Conservation (phyloP, 2,113 vertebrate genomes). For the Panurus biarmicus region DNA sequence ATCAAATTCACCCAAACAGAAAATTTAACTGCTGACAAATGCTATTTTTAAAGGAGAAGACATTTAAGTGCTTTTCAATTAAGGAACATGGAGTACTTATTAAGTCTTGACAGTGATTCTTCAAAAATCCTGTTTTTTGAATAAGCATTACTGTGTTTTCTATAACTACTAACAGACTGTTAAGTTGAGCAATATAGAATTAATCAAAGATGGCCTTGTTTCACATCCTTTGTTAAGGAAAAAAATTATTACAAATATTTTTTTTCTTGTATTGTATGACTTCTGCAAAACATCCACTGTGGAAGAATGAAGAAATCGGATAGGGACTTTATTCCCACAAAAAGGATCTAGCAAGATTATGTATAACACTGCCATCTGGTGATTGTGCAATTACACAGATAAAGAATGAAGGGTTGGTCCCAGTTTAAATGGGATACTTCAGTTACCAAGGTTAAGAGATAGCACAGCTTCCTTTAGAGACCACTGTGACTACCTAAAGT, state of each 20-base stretch:
- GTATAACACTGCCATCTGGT: slow-evolving; percentile 33
- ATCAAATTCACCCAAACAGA: not conserved
- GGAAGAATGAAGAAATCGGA: not conserved
- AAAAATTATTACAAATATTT: not conserved
- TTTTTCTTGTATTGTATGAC: not conserved
- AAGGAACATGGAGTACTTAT: not conserved
- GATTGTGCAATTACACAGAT: not conserved
- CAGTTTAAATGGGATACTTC: not conserved
- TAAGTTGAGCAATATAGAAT: not conserved
- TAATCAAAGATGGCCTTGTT: not conserved
- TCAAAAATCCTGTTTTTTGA: not conserved
- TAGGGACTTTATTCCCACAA: not conserved
- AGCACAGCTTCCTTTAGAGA: not conserved
- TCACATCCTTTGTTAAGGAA: not conserved
- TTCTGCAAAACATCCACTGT: not conserved
- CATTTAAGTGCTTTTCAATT: not conserved
- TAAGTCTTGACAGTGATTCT: not conserved
- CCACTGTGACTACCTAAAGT: not conserved
- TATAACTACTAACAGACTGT: not conserved
- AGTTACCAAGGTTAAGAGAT: not conserved
- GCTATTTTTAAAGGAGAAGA: not conserved
- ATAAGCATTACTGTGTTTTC: not conserved
- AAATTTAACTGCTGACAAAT: not conserved
- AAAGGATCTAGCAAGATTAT: not conserved
- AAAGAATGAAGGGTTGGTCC: not conserved